Base-by-base conservation (phyloP, 2,113 vertebrate genomes). In the Microcebus griseorufus region DNA sequence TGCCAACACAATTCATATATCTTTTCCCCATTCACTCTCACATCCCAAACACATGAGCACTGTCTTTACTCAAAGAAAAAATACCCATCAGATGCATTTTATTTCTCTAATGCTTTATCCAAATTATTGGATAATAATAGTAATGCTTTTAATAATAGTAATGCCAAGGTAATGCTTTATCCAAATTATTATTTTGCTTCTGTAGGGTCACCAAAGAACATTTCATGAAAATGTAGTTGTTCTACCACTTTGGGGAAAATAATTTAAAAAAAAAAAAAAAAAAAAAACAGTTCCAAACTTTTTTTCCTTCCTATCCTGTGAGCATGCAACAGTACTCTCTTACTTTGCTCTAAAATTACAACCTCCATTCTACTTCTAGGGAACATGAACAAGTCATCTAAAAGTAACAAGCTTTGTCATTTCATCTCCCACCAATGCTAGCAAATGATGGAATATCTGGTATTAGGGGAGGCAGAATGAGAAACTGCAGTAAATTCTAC, bases 51-150 rank as follows among this genome's bases (percentile, higher is more conserved):
- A 48, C 20, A 39, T 8, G 22, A 64, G 29, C 58, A 79, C 62
- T 62, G 85, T 7, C 75, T n/a, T 86, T 45, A 75, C 25, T 60
- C 34, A 80, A 80, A 45, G 45, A 88, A 95, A 94, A 95, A 88
- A 37, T 75, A 18, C 20, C 64, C 18, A 88, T 37, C 51, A 39
- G 58, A 60, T 20, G 18, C 25, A 70, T 87, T 69, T 91, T 84
- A 85, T 84, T 83, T 90, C 37, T 79, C 65, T 73, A 51, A 53
- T 20, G 32, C 20, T 39, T 73, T 79, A 55, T 65, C 9, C 64
- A 84, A 39, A 22, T 55, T 51, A 94, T 95, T 92, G n/a, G n/a
- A n/a, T n/a, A n/a, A n/a, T n/a, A n/a, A n/a, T n/a, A n/a, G n/a
- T n/a, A n/a, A n/a, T n/a, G n/a, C n/a, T n/a, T n/a, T n/a, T n/a